Evolutionary conservation across 2,888 invertebrate species (phyloP).

Genomic region (Cactoblastis cactorum): DNA sequence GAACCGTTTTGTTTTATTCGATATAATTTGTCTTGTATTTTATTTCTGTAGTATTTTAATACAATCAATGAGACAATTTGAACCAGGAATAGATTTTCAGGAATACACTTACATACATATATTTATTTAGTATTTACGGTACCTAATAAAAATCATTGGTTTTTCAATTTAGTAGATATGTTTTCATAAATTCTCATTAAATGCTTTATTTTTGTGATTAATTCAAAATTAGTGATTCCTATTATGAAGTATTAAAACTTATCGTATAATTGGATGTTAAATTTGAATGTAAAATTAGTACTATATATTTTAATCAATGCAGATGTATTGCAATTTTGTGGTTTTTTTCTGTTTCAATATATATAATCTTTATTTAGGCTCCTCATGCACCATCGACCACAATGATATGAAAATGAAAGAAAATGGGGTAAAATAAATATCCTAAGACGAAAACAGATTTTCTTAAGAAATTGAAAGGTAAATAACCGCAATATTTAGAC

Average conservation of each 20-base stretch:
- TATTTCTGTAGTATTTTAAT: constrained; percentile 2
- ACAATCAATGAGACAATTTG: constrained; percentile 10
- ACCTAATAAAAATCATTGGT: no score
- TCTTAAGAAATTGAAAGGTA: no score
- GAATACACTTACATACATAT: no score
- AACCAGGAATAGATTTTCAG: constrained; percentile 13
- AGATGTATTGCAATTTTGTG: constrained; percentile 1
- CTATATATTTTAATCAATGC: not conserved
- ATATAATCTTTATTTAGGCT: not conserved
- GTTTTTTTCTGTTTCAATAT: not conserved
- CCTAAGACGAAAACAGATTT: no score
- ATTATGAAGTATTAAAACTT: constrained; percentile 12
- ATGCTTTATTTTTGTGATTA: constrained; percentile 10
- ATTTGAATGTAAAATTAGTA: no score
- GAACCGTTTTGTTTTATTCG: no score
- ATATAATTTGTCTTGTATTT: no score
- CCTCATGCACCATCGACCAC: not conserved
- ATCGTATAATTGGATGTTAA: no score
- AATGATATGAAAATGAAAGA: no score
- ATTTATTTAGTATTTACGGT: no score
- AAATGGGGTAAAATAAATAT: no score
- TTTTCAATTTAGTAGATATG: not conserved
- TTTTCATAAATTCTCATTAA: not conserved
- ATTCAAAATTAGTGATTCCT: constrained; percentile 14
- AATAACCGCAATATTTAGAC: no score